Evolutionary conservation across 2,113 vertebrate genomes (phyloP).

Genomic region (Micromys minutus): DNA sequence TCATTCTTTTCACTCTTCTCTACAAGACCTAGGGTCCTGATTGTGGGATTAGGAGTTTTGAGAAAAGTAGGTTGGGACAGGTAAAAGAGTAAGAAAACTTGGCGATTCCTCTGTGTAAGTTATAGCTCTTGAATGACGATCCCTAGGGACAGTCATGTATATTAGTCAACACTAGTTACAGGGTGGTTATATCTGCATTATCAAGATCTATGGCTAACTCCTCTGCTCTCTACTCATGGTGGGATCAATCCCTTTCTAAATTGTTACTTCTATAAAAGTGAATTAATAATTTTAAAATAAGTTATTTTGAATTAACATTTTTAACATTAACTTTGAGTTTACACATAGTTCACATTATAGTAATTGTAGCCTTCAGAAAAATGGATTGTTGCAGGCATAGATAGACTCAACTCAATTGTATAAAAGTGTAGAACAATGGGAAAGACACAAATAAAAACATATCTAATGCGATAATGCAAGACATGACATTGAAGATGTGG

Average conservation of each 20-base stretch:
- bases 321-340: conserved; percentile 31
- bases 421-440: background rate
- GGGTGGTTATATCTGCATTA: background rate
- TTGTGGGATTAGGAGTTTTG: background rate
- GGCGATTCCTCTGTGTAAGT: background rate
- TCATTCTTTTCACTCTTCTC: background rate
- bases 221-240: background rate
- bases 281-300: background rate
- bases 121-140: too few relatives aligned
- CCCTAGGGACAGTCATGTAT: background rate
- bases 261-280: background rate
- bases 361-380: background rate
- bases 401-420: background rate
- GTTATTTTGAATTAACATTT: conserved; percentile 16
- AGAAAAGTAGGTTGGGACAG: background rate
- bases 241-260: background rate
- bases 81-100: background rate
- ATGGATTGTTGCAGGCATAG: background rate
- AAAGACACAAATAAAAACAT: background rate
- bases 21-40: background rate
- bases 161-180: background rate
- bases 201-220: background rate
- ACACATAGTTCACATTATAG: background rate
- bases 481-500: background rate
- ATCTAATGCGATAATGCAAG: background rate